Percentiles rank a stretch among this genome's conserved stretches.
phyloP scores from a whole-genome alignment of 2,113 vertebrate genomes.

The Gymnorhina tibicen region DNA sequence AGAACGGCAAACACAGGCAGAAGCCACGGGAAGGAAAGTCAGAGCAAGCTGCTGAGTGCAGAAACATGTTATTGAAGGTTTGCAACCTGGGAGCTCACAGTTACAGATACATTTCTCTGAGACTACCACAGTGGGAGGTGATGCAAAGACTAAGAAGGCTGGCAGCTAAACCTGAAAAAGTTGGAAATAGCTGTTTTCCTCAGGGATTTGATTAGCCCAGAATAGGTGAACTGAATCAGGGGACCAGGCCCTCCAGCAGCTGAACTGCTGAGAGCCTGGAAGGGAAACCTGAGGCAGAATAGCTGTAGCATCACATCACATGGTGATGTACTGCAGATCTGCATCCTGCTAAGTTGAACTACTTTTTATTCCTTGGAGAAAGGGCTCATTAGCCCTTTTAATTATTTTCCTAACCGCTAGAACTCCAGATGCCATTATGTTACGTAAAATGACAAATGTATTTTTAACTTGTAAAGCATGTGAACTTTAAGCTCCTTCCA shows the following conservation, averaged over 20 bases:
- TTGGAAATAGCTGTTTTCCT: constrained; percentile 1
- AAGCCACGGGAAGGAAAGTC: neutral
- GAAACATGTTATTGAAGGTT: neutral
- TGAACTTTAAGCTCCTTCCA: constrained; percentile 30
- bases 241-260: neutral
- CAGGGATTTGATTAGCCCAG: neutral
- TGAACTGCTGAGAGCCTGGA: neutral
- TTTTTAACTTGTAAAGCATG: constrained; percentile 46
- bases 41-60: neutral
- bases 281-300: constrained; percentile 31
- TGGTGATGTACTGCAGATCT: neutral
- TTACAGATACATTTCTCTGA: neutral
- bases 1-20: neutral
- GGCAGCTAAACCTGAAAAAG: neutral
- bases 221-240: neutral
- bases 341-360: constrained; percentile 3
- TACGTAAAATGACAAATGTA: constrained; percentile 52
- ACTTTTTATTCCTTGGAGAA: constrained; percentile 25
- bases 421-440: constrained; percentile 20
- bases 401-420: constrained; percentile 25
- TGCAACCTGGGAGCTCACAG: neutral
- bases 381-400: constrained; percentile 54
- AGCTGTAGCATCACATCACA: neutral
- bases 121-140: neutral
- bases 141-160: neutral